These are phyloP conservation scores for Neoitamus cyanurus DNA, from an alignment of 2,888 invertebrate genomes.

Conservation along the genomic window DNA sequence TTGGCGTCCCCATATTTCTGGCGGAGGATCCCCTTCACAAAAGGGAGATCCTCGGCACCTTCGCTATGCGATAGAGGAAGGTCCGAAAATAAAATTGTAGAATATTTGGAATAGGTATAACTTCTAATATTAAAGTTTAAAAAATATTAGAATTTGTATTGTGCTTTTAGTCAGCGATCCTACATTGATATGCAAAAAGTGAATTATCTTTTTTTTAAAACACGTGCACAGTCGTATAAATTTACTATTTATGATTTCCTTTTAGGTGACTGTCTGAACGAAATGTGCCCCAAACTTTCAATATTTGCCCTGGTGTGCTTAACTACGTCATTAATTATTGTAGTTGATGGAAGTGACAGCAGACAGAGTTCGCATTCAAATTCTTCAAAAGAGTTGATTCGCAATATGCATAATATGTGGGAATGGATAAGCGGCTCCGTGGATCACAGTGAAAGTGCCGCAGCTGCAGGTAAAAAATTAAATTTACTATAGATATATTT, in stretches of 20 bases:
- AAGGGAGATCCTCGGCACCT: too few relatives aligned
- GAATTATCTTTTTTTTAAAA: too few relatives aligned
- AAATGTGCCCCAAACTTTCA: neutral
- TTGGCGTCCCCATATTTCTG: too few relatives aligned
- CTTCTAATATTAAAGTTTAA: too few relatives aligned
- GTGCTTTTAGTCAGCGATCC: too few relatives aligned
- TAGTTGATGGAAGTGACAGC: neutral
- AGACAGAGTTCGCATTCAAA: neutral
- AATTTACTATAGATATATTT: neutral
- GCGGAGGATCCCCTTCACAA: too few relatives aligned
- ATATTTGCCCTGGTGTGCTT: neutral
- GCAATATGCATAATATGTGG: neutral
- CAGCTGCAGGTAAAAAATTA: neutral
- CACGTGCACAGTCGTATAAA: too few relatives aligned
- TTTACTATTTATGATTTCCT: neutral
- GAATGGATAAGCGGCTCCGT: neutral
- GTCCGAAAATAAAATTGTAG: too few relatives aligned
- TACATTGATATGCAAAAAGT: too few relatives aligned
- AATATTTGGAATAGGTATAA: too few relatives aligned
- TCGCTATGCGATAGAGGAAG: too few relatives aligned
- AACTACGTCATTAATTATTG: neutral
- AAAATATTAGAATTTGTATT: too few relatives aligned
- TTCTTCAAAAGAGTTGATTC: neutral
- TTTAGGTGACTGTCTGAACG: neutral
- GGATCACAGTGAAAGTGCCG: neutral